These are phyloP conservation scores for Myotis yumanensis DNA, from an alignment of 2,113 vertebrate genomes.

Conservation along the genomic window DNA sequence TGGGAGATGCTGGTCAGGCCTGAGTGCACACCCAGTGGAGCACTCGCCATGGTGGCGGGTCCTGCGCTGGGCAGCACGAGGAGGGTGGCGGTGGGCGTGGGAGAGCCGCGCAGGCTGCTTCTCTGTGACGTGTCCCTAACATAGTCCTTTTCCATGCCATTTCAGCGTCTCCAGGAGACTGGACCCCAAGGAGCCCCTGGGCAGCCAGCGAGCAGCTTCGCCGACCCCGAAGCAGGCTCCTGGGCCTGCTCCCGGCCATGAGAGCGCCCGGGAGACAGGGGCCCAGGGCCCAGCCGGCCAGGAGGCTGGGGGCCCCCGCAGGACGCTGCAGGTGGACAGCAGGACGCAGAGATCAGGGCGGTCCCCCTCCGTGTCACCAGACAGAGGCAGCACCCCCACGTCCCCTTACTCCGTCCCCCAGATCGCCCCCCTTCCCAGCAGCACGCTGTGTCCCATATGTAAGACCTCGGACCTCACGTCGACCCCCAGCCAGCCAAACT, in stretches of 20 bases:
- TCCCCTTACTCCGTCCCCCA: slow-evolving; percentile 98
- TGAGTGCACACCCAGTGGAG: background rate
- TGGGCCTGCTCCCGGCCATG: slow-evolving; percentile 68
- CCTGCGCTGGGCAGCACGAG: background rate
- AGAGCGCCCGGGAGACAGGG: slow-evolving; percentile 81
- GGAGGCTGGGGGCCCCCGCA: slow-evolving; percentile 74
- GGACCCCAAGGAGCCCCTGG: slow-evolving; percentile 81
- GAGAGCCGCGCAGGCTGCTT: background rate
- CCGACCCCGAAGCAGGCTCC: slow-evolving; percentile 78
- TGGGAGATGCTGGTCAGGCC: background rate
- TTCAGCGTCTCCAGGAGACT: slow-evolving; percentile 84
- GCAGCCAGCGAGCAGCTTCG: slow-evolving; percentile 80
- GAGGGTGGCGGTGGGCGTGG: background rate
- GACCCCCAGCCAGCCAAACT: slow-evolving; percentile 91
- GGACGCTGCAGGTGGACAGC: slow-evolving; percentile 86
- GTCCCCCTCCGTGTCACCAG: slow-evolving; percentile 90
- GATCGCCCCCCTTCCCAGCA: slow-evolving; percentile 98
- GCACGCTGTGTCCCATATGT: slow-evolving; percentile 97
- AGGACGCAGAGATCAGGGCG: slow-evolving; percentile 83
- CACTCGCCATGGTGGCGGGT: background rate
- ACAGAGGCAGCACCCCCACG: slow-evolving; percentile 92
- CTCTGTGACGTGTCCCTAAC: slow-evolving; percentile 48
- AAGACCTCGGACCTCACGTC: slow-evolving; percentile 96
- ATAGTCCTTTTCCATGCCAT: slow-evolving; percentile 74
- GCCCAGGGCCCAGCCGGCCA: slow-evolving; percentile 79